Percentiles rank a stretch among this genome's conserved stretches.
phyloP scores from a whole-genome alignment of 2,888 invertebrate genomes.

The Coelopa pilipes region DNA sequence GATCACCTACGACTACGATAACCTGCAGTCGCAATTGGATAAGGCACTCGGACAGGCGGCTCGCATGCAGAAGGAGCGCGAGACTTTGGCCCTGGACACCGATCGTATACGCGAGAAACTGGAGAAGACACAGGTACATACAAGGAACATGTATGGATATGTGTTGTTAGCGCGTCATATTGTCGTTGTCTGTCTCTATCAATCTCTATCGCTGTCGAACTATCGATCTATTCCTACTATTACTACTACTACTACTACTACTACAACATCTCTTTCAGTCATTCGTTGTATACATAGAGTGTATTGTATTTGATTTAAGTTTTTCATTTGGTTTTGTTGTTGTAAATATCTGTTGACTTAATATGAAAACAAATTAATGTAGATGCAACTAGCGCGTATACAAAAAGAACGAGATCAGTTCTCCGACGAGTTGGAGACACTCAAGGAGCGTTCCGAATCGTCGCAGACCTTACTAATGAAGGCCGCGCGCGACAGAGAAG shows the following conservation, averaged over 20 bases:
- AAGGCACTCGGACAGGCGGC: slow-evolving; percentile 88
- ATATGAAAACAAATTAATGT: slow-evolving; percentile 54
- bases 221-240: slow-evolving; percentile 15
- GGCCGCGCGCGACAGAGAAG: slow-evolving; percentile 86
- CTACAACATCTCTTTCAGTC: no score
- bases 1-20: slow-evolving; percentile 89
- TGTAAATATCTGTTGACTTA: slow-evolving; percentile 43
- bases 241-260: slow-evolving; percentile 32
- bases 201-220: slow-evolving; percentile 41
- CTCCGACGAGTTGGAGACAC: slow-evolving; percentile 82
- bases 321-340: slow-evolving; percentile 31
- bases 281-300: slow-evolving; percentile 38
- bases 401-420: slow-evolving; percentile 90
- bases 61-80: slow-evolving; percentile 89
- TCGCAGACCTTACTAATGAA: slow-evolving; percentile 84
- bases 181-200: slow-evolving; percentile 44
- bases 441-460: slow-evolving; percentile 84
- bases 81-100: slow-evolving; percentile 83
- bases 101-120: slow-evolving; percentile 89
- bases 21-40: slow-evolving; percentile 89
- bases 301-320: slow-evolving; percentile 39
- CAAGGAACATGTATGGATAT: neutral
- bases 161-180: slow-evolving; percentile 18
- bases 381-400: slow-evolving; percentile 82
- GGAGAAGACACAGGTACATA: slow-evolving; percentile 84